These are phyloP conservation scores for Ellobius talpinus DNA, from an alignment of 2,113 vertebrate species.

Conservation along the genomic window DNA sequence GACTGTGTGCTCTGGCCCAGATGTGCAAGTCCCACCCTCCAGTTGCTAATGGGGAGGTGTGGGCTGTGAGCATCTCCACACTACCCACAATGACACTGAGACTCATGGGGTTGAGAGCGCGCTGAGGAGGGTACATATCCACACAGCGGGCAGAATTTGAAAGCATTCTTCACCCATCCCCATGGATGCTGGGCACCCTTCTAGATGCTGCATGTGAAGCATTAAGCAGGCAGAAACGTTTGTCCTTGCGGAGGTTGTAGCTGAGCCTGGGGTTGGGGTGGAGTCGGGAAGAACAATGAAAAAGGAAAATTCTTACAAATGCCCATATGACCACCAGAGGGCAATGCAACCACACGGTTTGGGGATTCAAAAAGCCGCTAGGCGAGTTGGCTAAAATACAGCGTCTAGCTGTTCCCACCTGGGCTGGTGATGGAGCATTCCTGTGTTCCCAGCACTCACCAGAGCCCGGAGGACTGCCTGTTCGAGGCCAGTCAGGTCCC, in stretches of 20 bases:
- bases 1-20: background rate
- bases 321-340: constrained; percentile 48
- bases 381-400: background rate
- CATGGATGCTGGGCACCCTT: background rate
- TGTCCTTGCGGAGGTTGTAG: background rate
- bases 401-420: background rate
- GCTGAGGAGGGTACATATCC: background rate
- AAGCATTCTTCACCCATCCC: background rate
- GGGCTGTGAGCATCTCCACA: background rate
- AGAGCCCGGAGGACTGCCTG: background rate
- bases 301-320: background rate
- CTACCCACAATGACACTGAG: background rate
- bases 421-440: background rate
- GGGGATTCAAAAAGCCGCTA: background rate
- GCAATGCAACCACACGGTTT: background rate
- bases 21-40: background rate
- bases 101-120: background rate
- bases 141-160: background rate
- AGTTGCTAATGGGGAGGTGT: background rate
- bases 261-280: background rate
- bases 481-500: background rate
- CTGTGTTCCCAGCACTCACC: background rate
- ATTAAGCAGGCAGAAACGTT: background rate
- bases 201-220: background rate
- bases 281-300: background rate